A percentile compares a stretch with the other conserved stretches of the same genome.
These are phyloP conservation scores for Sciurus carolinensis DNA, from an alignment of 2,797 vertebrate species.

Conservation along the genomic window DNA sequence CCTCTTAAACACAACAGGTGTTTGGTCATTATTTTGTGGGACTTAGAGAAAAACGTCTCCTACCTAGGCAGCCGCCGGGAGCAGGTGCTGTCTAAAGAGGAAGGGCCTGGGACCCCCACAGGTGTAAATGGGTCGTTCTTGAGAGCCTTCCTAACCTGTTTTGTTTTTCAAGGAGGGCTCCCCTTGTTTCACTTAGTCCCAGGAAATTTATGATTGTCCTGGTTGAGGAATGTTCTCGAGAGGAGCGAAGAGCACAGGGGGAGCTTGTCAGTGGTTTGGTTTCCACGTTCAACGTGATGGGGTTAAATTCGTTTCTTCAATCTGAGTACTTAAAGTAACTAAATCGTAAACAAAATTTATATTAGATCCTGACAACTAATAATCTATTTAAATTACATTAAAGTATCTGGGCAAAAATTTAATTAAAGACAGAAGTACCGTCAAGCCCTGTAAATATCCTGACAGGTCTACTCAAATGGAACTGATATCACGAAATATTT, in stretches of 20 bases:
- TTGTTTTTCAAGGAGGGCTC: constrained; percentile 16
- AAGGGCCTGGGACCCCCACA: constrained; percentile 75
- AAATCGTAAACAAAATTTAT: constrained; percentile 93
- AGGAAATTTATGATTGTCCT: constrained; percentile 88
- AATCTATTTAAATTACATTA: constrained; percentile 92
- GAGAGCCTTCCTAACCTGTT: constrained; percentile 75
- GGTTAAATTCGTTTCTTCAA: constrained; percentile 90
- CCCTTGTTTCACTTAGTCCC: constrained; percentile 76
- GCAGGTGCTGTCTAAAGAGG: not conserved
- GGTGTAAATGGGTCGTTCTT: constrained; percentile 81
- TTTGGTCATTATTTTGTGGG: constrained; percentile 79
- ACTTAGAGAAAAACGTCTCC: constrained; percentile 66
- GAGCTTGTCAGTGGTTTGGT: constrained; percentile 88
- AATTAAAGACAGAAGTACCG: constrained; percentile 90
- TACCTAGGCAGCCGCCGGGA: constrained; percentile 65
- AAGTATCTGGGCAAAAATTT: constrained; percentile 90
- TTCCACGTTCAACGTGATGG: constrained; percentile 87
- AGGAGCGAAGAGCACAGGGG: constrained; percentile 86
- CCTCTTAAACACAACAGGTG: constrained; percentile 85
- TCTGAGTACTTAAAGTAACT: constrained; percentile 90
- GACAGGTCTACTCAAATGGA: constrained; percentile 89
- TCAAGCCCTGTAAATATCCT: constrained; percentile 90
- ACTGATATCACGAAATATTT: constrained; percentile 88
- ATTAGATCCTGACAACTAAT: constrained; percentile 91
- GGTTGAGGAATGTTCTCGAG: constrained; percentile 88